Base-by-base conservation (phyloP, 2,888 invertebrate species). In the Uloborus plumipes region DNA sequence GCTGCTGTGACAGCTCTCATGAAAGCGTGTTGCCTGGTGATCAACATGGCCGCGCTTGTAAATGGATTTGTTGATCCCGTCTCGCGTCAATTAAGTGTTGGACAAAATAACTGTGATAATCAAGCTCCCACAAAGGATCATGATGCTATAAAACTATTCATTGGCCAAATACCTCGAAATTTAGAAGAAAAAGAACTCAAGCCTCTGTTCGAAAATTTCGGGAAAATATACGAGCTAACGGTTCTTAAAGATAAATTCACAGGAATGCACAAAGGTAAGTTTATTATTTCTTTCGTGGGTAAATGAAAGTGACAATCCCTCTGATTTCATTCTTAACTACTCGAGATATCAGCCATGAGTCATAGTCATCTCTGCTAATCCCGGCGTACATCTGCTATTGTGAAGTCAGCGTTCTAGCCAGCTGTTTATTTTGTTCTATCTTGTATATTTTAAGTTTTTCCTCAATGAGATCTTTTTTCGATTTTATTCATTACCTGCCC, bases 231-330 rank as follows among this genome's bases (percentile, higher is more conserved):
- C 90, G 97, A 97, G 91, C 93, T 97, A 88, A 95, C 96, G 85
- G 94, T 97, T 81, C 93, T 97, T 87, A 96, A 96, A 91, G 97
- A 97, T 90, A 95, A 96, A 89, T 94, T 95, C 91, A 97, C 96
- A 80, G 97, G 97, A 85, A 94, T 96, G 93, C 97, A 97, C 90
- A 97, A 97, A 93, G 96, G 96, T 94, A 88, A 89, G 91, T 88
- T 13, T 49, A 18, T n/a, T 53, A 31, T 26, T 58, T 58, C 39
- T 39, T 11, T 39, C 9, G 11, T 39, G 7, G 39, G 9, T 39
- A 39, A 39, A 39, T 11, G 1, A 39, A 39, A 39, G 39, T 39
- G 26, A 26, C 39, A 39, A 39, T 39, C 39, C 11, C 11, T 11
- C 7, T 39, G 11, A 39, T 39, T 39, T 39, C 9, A 7, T 9